These are phyloP conservation scores for Tapirus indicus DNA, from an alignment of 2,797 vertebrate genomes.

Conservation along the genomic window DNA sequence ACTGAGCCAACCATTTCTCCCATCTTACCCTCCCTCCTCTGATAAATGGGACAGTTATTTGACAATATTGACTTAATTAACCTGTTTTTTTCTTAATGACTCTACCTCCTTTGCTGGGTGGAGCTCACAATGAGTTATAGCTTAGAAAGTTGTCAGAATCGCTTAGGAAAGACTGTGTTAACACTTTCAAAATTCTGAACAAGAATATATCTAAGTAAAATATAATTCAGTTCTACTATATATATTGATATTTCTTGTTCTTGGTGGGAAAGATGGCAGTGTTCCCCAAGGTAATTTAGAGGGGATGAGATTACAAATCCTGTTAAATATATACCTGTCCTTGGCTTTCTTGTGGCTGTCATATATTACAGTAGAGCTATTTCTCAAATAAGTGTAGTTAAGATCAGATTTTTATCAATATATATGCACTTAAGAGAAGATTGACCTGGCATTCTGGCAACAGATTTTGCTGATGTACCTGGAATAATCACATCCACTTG, in stretches of 20 bases:
- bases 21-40: background rate
- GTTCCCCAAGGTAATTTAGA: slow-evolving; percentile 62
- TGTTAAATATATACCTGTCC: slow-evolving; percentile 52
- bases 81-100: background rate
- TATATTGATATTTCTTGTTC: slow-evolving; percentile 70
- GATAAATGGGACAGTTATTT: slow-evolving; percentile 12
- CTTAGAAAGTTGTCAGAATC: slow-evolving; percentile 17
- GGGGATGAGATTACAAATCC: slow-evolving; percentile 52
- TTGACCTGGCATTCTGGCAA: slow-evolving; percentile 5
- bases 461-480: slow-evolving; percentile 40
- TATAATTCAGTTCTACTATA: slow-evolving; percentile 15
- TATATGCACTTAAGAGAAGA: slow-evolving; percentile 52
- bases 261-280: slow-evolving; percentile 39
- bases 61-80: background rate
- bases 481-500: slow-evolving; percentile 60
- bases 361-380: background rate
- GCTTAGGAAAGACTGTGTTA: slow-evolving; percentile 16
- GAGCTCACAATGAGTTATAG: background rate
- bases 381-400: slow-evolving; percentile 63
- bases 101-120: background rate
- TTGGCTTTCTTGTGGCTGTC: slow-evolving; percentile 44
- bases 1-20: background rate
- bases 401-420: slow-evolving; percentile 59
- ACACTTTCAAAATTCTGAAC: slow-evolving; percentile 15
- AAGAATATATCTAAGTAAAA: slow-evolving; percentile 71